Percentiles rank a stretch among this genome's conserved stretches.
These are phyloP conservation scores for Rhynchonycteris naso DNA, from an alignment of 2,797 vertebrate genomes.

Conservation along the genomic window DNA sequence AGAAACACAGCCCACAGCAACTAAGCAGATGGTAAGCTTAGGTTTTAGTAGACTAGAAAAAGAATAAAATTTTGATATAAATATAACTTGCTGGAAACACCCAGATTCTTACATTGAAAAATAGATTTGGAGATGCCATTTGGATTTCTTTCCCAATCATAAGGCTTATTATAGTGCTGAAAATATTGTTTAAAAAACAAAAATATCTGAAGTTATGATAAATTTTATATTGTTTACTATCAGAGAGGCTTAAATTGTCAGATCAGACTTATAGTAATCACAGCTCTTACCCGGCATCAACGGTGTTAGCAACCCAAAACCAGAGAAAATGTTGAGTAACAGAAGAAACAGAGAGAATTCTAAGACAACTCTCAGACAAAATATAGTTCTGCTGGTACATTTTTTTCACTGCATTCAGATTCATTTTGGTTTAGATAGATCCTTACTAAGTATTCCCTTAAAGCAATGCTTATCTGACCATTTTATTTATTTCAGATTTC, in stretches of 20 bases:
- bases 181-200: not conserved
- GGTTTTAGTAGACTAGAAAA: not conserved
- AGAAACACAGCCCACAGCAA: not conserved
- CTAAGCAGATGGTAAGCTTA: not conserved
- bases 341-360: not conserved
- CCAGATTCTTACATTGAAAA: not conserved
- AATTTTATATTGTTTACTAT: not conserved
- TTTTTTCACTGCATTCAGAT: not conserved
- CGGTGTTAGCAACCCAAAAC: not conserved
- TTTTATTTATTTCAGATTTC: not conserved
- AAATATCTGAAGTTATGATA: not conserved
- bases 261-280: not conserved
- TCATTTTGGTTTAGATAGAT: not conserved
- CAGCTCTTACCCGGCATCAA: not conserved
- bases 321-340: not conserved
- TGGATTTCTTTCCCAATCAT: not conserved
- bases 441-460: not conserved
- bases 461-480: not conserved
- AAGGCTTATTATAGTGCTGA: not conserved
- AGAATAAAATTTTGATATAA: not conserved
- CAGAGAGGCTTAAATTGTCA: not conserved
- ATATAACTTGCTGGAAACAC: not conserved
- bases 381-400: not conserved
- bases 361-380: not conserved
- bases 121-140: not conserved